Base-by-base conservation (phyloP, 2,888 invertebrate genomes). In the Ecliptopera silaceata region DNA sequence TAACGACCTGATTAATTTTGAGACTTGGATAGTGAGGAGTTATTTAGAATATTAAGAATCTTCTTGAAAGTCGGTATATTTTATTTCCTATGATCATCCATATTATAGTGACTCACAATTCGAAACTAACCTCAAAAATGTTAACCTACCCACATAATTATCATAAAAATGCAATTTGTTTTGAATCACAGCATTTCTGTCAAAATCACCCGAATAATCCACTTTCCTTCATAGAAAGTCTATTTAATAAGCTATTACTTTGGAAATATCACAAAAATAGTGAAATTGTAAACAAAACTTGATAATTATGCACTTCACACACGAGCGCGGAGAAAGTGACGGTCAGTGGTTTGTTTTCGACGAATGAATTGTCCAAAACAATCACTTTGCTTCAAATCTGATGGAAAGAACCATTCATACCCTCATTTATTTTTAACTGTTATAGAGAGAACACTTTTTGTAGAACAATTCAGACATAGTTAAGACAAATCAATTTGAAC, bases 241-340 rank as follows among this genome's bases (percentile, higher is more conserved):
- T 13, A 5, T n/a, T 13, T 51, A 51, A 41, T 38, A 51, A 42
- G 34, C 13, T 45, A 45, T 50, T 48, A 38, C 36, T 51, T 43
- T 49, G 47, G 46, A 42, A 44, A 57, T 59, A 54, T 44, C 31
- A 29, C 39, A 26, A 54, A 59, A 61, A 45, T 32, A 56, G 66
- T 44, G 64, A 66, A 66, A 66, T 66, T 54, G 62, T 56, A 59
- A 56, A 63, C 64, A 64, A 38, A 57, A 55, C 54, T 31, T 43
- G 61, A 47, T 64, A 59, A 66, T 64, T 61, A 61, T 55, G 39
- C 50, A 34, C 43, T 54, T 58, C 51, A 57, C 56, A 55, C 45
- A 55, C 42, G 44, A 26, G 38, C 22, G 38, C 29, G 47, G 56
- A 38, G 60, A 64, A 64, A 64, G 62, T 38, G 31, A 48, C 36